Evolutionary conservation across 1,140 invertebrate genomes (phyloP), one percentile per base, ranked within the genome.

Genomic region (Bombus superbus): DNA sequence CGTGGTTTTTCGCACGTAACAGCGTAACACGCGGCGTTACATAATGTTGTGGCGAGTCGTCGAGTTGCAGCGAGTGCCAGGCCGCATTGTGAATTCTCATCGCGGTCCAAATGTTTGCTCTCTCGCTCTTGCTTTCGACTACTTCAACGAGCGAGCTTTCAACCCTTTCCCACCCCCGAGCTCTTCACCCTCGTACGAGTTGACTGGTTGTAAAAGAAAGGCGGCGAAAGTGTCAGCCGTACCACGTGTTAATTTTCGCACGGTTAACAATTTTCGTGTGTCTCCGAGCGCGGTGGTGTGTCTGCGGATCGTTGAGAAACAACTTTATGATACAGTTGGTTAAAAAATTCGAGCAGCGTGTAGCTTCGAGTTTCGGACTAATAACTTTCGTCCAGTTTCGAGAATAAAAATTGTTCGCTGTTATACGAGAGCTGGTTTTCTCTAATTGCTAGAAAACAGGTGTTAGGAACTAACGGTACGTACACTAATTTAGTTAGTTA

Each of bases 101-200:
- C 89, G 89, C 59, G 88, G 83, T 72, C 89, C 74, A 83, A 90
- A 85, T 90, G 82, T 90, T 90, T 90, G 89, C 83, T 40, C 76
- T 76, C 86, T 90, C 80, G 72, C 75, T 80, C 72, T 57, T 47
- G 59, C 74, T 53, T 62, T 64, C 75, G 40, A 15, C 59, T 44
- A 44, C 59, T 74, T 82, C 47, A 69, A 32, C 44, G 25, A 22
- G n/a, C 78, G 57, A 79, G 68, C 59, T 76, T 84, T 59, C 68
- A 35, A 89, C 81, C 88, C 75, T 85, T 75, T 71, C 68, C 5
- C 47, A 53, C 22, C 18, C 47, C 47, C 47, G 68, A 73, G 57
- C 38, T 64, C n/a, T 28, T 62, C 28, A 10, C 25, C 6, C 38
- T 28, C 40, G 28, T 11, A 40, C 22, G 18, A 53, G 47, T 53